These are phyloP conservation scores for Megalops cyprinoides DNA, from an alignment of 2,797 vertebrate species.

Conservation along the genomic window DNA sequence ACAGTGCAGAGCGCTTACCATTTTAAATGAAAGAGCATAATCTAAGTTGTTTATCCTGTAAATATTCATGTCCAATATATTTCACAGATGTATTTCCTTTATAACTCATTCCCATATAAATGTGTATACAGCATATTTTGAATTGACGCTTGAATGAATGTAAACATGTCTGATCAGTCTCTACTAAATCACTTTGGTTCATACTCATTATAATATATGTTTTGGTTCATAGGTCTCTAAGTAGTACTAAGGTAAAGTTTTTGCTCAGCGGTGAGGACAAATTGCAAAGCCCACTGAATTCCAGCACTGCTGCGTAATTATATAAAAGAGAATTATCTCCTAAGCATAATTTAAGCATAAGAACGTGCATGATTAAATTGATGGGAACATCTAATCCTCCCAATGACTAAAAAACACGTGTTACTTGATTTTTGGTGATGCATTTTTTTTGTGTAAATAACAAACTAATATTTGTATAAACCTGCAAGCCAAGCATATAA, in stretches of 20 bases:
- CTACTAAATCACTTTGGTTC: not conserved
- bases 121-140: constrained; percentile 32
- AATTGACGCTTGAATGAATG: constrained; percentile 8
- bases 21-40: constrained; percentile 49
- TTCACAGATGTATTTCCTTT: constrained; percentile 35
- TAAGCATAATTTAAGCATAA: too few species aligned
- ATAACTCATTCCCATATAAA: constrained; percentile 35
- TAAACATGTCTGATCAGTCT: not conserved
- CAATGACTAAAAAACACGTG: too few species aligned
- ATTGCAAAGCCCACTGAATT: too few species aligned
- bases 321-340: too few species aligned
- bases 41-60: constrained; percentile 46
- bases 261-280: too few species aligned
- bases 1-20: constrained; percentile 16
- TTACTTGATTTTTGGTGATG: too few species aligned
- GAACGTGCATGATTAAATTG: too few species aligned
- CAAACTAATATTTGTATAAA: not conserved
- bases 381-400: too few species aligned
- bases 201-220: not conserved
- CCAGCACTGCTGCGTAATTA: too few species aligned
- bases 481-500: not conserved
- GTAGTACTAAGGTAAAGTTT: too few species aligned
- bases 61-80: constrained; percentile 44
- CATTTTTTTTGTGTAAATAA: too few species aligned
- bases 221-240: not conserved